Conservation (phyloP, 2,888 invertebrate genomes). For the Odontomyia ornata region DNA sequence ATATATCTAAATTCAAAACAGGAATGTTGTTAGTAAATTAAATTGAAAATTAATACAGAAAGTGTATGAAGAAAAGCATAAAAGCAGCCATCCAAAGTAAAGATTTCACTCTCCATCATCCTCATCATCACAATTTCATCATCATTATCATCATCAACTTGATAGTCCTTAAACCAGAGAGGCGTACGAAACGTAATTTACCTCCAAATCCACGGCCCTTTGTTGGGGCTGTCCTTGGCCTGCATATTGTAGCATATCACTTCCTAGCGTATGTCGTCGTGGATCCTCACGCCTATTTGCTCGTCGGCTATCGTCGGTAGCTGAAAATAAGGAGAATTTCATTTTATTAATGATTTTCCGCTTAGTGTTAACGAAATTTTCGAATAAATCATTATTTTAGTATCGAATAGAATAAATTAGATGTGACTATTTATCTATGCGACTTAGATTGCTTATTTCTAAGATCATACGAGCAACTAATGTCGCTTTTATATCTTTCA, state of each 20-base stretch:
- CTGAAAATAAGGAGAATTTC: conserved; percentile 51
- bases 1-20: neutral
- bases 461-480: no score
- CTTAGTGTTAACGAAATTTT: no score
- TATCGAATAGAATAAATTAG: no score
- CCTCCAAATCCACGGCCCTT: conserved; percentile 81
- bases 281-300: conserved; percentile 78
- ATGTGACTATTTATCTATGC: no score
- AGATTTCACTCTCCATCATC: neutral
- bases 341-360: neutral
- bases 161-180: conserved; percentile 43
- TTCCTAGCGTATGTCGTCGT: conserved; percentile 82
- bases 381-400: no score
- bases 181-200: conserved; percentile 60
- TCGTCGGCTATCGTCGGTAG: conserved; percentile 60
- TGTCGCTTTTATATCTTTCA: no score
- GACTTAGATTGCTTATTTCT: no score
- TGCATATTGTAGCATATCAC: conserved; percentile 74
- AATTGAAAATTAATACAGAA: conserved; percentile 31
- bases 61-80: conserved; percentile 20
- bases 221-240: conserved; percentile 61
- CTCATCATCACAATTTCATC: no score
- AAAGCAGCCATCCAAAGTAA: conserved; percentile 29
- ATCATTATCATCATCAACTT: no score
- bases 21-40: conserved; percentile 37